These are phyloP conservation scores for Apantesis nais DNA, from an alignment of 2,888 invertebrate genomes.

Conservation along the genomic window DNA sequence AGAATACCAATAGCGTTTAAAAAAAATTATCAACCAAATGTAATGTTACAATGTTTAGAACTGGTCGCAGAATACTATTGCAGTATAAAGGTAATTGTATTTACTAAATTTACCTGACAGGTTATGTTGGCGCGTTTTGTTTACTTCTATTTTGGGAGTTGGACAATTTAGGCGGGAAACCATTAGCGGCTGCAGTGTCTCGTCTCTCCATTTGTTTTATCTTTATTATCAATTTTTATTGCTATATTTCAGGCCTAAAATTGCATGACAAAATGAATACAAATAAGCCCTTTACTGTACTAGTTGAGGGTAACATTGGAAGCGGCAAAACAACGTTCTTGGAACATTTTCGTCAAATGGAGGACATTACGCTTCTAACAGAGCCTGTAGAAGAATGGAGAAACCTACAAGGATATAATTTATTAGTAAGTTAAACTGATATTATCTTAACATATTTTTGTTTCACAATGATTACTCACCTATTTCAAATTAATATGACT, in stretches of 20 bases:
- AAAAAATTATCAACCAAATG: slow-evolving; percentile 27
- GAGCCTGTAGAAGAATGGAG: slow-evolving; percentile 96
- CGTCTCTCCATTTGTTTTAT: not conserved
- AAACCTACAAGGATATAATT: slow-evolving; percentile 91
- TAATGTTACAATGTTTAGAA: slow-evolving; percentile 48
- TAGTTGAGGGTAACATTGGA: slow-evolving; percentile 96
- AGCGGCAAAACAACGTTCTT: slow-evolving; percentile 96
- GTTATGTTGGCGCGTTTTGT: slow-evolving; percentile 59
- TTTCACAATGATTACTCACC: not conserved
- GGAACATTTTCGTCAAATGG: slow-evolving; percentile 90
- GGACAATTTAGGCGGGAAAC: slow-evolving; percentile 70
- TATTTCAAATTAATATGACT: not conserved
- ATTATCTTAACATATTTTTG: not conserved
- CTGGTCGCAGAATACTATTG: slow-evolving; percentile 31
- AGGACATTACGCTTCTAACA: slow-evolving; percentile 88
- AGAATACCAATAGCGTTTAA: not conserved
- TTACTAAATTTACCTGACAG: slow-evolving; percentile 58
- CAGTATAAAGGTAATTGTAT: slow-evolving; percentile 64
- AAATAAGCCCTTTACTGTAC: slow-evolving; percentile 90
- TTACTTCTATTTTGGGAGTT: slow-evolving; percentile 56
- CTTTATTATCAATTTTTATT: not conserved
- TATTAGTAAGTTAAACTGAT: slow-evolving; percentile 80
- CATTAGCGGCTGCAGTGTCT: not conserved
- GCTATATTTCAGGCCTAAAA: slow-evolving; percentile 47
- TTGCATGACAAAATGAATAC: slow-evolving; percentile 64